Percentiles rank a stretch among this genome's conserved stretches.
These are phyloP conservation scores for Cyclophora punctaria DNA, from an alignment of 2,888 invertebrate genomes.

Conservation along the genomic window DNA sequence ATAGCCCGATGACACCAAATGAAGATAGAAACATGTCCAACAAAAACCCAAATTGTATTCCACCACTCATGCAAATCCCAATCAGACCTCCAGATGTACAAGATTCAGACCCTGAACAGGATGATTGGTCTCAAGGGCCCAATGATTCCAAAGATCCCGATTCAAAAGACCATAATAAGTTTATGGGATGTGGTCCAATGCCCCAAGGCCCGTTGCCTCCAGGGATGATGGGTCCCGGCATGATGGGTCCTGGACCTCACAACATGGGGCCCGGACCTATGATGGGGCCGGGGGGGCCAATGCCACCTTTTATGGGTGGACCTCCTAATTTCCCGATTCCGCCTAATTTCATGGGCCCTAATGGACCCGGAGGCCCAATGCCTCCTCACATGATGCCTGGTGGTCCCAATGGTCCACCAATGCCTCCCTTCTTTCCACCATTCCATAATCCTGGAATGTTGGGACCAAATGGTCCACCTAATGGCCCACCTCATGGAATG, in stretches of 20 bases:
- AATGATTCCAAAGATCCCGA: constrained; percentile 39
- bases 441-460: not conserved
- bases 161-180: constrained; percentile 25
- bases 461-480: constrained; percentile 32
- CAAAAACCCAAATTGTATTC: constrained; percentile 33
- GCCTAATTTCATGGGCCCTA: constrained; percentile 59
- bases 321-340: constrained; percentile 59
- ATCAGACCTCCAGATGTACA: constrained; percentile 40
- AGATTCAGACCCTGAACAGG: constrained; percentile 34
- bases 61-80: constrained; percentile 56
- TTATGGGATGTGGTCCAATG: constrained; percentile 20
- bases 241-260: constrained; percentile 17
- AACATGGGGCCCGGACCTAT: constrained; percentile 24
- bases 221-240: constrained; percentile 21
- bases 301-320: constrained; percentile 40
- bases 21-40: constrained; percentile 41
- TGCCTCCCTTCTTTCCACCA: no score
- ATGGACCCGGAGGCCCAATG: constrained; percentile 44
- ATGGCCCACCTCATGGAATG: constrained; percentile 26
- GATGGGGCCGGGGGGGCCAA: constrained; percentile 33
- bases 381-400: constrained; percentile 40
- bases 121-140: constrained; percentile 41
- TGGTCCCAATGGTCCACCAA: constrained; percentile 49
- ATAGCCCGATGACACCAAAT: constrained; percentile 45
- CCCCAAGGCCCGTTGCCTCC: constrained; percentile 30